A percentile compares a stretch with the other conserved stretches of the same genome.
Evolutionary conservation across 37 sponge, comb jelly and placozoan species (phyloP).

Genomic region (Tethya wilhelma): DNA sequence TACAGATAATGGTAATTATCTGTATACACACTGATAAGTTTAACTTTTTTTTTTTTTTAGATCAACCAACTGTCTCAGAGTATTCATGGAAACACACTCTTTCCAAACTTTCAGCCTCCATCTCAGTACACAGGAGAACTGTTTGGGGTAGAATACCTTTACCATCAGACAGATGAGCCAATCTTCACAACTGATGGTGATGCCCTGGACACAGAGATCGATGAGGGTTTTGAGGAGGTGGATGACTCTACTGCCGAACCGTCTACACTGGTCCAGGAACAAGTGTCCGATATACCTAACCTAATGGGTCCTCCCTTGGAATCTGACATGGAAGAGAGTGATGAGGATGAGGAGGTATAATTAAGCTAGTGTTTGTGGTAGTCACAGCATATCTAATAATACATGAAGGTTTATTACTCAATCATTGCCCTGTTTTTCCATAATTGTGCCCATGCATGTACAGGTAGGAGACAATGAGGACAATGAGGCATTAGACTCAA

Average conservation of each 20-base stretch:
- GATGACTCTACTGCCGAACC: no score
- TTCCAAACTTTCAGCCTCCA: slow-evolving; percentile 13
- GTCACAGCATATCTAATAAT: no score
- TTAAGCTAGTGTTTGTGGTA: no score
- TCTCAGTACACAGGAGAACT: slow-evolving; percentile 30
- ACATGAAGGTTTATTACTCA: no score
- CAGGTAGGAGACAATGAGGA: background rate
- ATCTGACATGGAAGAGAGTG: background rate
- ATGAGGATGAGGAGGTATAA: slow-evolving; percentile 10
- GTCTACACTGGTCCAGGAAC: no score
- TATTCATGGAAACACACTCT: background rate
- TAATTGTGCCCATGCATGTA: no score
- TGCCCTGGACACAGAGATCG: slow-evolving; percentile 5
- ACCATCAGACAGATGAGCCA: background rate
- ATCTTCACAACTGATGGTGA: background rate
- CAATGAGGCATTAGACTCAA: slow-evolving; percentile 3
- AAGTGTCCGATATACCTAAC: no score
- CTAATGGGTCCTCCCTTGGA: background rate
- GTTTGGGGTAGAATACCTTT: slow-evolving; percentile 37
- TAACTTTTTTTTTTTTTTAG: background rate
- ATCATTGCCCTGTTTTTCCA: no score
- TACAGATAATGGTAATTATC: no score
- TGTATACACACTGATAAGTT: no score
- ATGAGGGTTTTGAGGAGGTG: slow-evolving; percentile 25
- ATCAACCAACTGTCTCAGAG: slow-evolving; percentile 11